Conservation (phyloP, 2,113 vertebrate species). For the Cyprinodon variegatus region DNA sequence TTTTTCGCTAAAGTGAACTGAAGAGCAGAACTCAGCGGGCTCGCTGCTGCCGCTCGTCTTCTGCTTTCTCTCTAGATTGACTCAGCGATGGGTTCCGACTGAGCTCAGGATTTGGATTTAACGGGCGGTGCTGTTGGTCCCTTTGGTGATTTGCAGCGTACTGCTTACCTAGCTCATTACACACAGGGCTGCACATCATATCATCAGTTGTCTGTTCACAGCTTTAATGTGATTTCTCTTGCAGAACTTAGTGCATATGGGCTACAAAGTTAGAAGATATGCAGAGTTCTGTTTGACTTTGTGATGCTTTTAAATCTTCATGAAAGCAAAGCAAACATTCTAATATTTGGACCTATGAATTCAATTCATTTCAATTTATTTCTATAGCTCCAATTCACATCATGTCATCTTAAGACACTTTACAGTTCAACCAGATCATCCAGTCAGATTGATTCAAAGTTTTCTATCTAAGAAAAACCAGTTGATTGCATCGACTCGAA, state of each 20-base stretch:
- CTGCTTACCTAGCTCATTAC: neutral
- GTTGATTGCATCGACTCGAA: too few species aligned
- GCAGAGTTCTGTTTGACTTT: too few species aligned
- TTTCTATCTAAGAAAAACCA: too few species aligned
- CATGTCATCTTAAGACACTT: too few species aligned
- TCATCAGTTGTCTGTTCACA: neutral
- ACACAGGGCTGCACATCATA: neutral
- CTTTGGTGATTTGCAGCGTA: neutral
- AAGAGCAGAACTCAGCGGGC: neutral
- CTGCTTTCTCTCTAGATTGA: neutral
- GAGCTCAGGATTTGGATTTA: neutral
- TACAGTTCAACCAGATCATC: too few species aligned
- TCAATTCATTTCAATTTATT: too few species aligned
- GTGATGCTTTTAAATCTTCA: too few species aligned
- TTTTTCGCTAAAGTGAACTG: conserved; percentile 1
- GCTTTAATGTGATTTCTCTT: neutral
- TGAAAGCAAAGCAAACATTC: too few species aligned
- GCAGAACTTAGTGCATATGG: neutral
- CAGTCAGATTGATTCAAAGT: too few species aligned
- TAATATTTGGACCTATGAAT: too few species aligned
- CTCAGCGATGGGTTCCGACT: neutral
- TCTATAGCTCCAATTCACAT: too few species aligned
- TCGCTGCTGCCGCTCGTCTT: neutral
- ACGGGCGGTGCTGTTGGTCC: neutral
- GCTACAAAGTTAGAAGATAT: neutral